Evolutionary conservation across 2,888 invertebrate genomes (phyloP).

Genomic region (Phrixothrix hirtus): DNA sequence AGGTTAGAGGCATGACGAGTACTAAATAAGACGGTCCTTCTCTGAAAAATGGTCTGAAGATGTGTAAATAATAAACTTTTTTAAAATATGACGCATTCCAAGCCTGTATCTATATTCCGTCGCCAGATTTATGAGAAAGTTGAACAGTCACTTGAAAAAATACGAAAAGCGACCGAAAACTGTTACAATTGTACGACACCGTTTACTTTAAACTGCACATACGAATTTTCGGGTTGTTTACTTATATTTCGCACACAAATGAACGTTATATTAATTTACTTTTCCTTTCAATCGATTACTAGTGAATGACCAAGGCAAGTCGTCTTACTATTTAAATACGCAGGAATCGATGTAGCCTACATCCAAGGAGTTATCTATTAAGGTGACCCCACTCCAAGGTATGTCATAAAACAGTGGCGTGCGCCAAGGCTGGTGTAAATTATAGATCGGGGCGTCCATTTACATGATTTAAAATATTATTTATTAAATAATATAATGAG

Average conservation of each 20-base stretch:
- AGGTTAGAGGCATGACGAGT: conserved; percentile 6
- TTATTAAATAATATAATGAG: no score
- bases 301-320: no score
- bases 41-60: conserved; percentile 80
- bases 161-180: neutral
- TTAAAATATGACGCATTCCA: conserved; percentile 78
- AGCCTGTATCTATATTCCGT: conserved; percentile 66
- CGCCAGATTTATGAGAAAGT: conserved; percentile 58
- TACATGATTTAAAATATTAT: no score
- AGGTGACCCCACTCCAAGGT: no score
- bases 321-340: neutral
- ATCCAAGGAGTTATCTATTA: neutral
- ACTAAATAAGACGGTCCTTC: conserved; percentile 45
- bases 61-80: conserved; percentile 75
- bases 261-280: no score
- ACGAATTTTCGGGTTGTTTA: neutral
- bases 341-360: neutral
- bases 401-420: no score
- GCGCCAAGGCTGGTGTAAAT: no score
- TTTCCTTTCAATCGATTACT: no score
- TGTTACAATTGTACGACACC: neutral
- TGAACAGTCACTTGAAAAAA: conserved; percentile 3
- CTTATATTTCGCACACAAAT: neutral
- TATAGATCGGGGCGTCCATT: no score
- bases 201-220: neutral